phyloP scores from a whole-genome alignment of 2,113 vertebrate genomes.

The Oxygymnocypris stewartii region DNA sequence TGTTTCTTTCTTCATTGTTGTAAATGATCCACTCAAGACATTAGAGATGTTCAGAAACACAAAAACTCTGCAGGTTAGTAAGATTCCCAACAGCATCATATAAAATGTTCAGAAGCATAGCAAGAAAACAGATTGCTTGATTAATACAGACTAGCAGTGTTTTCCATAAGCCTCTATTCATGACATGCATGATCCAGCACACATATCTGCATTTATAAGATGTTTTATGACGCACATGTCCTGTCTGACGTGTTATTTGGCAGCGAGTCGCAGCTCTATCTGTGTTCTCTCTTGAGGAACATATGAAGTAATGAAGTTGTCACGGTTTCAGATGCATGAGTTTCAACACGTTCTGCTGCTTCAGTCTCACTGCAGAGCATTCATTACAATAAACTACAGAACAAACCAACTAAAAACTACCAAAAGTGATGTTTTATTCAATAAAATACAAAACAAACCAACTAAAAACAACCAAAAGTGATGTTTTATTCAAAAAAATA shows the following conservation, averaged over 20 bases:
- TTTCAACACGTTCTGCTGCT: neutral
- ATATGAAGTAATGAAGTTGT: conserved; percentile 58
- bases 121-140: neutral
- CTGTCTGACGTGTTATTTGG: conserved; percentile 52
- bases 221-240: neutral
- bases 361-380: neutral
- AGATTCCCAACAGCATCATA: neutral
- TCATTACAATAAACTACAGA: neutral
- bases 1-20: too few relatives aligned
- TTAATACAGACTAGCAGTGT: neutral
- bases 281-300: conserved; percentile 44
- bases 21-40: too few relatives aligned
- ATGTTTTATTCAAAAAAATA: too few relatives aligned
- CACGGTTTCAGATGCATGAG: conserved; percentile 5
- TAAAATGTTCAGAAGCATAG: neutral
- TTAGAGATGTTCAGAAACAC: too few relatives aligned
- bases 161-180: neutral
- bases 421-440: too few relatives aligned
- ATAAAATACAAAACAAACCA: too few relatives aligned
- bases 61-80: too few relatives aligned
- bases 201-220: neutral
- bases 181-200: neutral
- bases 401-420: too few relatives aligned
- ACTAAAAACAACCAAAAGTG: too few relatives aligned
- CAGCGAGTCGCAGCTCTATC: conserved; percentile 42